Evolutionary conservation across 2,113 vertebrate genomes (phyloP).

Genomic region (Puma concolor): DNA sequence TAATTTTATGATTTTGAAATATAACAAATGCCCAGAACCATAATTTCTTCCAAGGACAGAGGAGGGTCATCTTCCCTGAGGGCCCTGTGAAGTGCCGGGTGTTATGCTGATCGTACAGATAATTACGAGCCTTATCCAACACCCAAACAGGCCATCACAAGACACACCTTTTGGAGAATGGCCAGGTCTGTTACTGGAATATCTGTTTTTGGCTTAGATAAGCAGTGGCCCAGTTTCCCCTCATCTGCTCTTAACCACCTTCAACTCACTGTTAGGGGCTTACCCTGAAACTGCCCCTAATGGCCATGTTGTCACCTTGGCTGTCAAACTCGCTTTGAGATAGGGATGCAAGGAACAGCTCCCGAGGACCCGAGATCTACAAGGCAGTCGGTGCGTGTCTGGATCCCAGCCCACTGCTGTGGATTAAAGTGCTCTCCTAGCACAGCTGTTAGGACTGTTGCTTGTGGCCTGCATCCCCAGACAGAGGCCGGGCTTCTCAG

Average conservation of each 20-base stretch:
- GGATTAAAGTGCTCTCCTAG: slow-evolving; percentile 4
- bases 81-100: background rate
- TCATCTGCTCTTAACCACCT: background rate
- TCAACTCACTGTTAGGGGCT: slow-evolving; percentile 8
- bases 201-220: slow-evolving; percentile 57
- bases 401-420: background rate
- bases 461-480: background rate
- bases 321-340: slow-evolving; percentile 27
- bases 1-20: slow-evolving; percentile 50
- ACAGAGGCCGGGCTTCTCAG: background rate
- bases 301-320: background rate
- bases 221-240: slow-evolving; percentile 53
- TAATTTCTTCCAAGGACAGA: slow-evolving; percentile 45
- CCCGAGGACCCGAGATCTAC: background rate
- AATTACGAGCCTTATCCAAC: slow-evolving; percentile 34
- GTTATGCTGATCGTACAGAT: slow-evolving; percentile 12
- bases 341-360: background rate
- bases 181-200: slow-evolving; percentile 64
- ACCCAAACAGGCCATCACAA: slow-evolving; percentile 26
- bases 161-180: slow-evolving; percentile 59
- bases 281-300: background rate
- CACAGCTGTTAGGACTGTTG: background rate
- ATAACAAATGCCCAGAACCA: background rate
- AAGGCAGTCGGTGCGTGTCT: background rate
- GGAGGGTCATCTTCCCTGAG: slow-evolving; percentile 21